These are phyloP conservation scores for Leuctra nigra DNA, from an alignment of 2,888 invertebrate species.

Conservation along the genomic window DNA sequence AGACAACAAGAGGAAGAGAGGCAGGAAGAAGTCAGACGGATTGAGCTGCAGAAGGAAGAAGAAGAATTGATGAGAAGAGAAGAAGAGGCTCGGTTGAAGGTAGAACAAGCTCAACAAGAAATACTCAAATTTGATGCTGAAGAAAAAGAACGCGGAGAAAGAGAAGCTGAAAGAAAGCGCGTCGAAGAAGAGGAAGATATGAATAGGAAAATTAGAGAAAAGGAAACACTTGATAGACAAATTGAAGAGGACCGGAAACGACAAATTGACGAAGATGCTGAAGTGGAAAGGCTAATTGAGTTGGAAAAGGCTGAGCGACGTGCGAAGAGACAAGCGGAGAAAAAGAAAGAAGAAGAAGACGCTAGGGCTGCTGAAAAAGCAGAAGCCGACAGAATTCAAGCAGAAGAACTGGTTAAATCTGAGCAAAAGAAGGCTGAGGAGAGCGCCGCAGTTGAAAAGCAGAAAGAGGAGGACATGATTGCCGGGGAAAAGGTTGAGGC, in stretches of 20 bases:
- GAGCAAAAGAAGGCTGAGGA: slow-evolving; percentile 23
- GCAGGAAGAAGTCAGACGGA: slow-evolving; percentile 1
- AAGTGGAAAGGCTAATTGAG: not conserved
- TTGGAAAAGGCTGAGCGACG: slow-evolving; percentile 17
- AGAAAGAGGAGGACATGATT: slow-evolving; percentile 17
- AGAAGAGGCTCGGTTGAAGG: slow-evolving; percentile 20
- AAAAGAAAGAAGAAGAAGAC: slow-evolving; percentile 17
- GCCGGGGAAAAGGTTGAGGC: slow-evolving; percentile 28
- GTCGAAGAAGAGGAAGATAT: slow-evolving; percentile 19
- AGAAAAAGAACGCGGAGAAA: slow-evolving; percentile 21
- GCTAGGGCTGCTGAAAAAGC: slow-evolving; percentile 18
- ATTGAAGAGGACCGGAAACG: too few relatives aligned
- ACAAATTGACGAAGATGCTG: too few relatives aligned
- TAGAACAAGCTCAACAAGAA: slow-evolving; percentile 15
- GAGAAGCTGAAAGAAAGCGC: slow-evolving; percentile 21
- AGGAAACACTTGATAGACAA: too few relatives aligned
- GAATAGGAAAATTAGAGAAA: slow-evolving; percentile 16
- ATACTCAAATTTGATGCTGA: slow-evolving; percentile 1
- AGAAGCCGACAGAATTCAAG: slow-evolving; percentile 19
- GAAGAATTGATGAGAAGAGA: slow-evolving; percentile 14
- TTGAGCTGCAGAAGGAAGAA: slow-evolving; percentile 22
- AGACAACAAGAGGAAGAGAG: not conserved
- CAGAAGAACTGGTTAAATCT: slow-evolving; percentile 17
- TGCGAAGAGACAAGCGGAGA: slow-evolving; percentile 19
- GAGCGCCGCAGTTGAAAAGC: slow-evolving; percentile 20